Base-by-base conservation (phyloP, 2,888 invertebrate species). In the Flexamia atlantica region DNA sequence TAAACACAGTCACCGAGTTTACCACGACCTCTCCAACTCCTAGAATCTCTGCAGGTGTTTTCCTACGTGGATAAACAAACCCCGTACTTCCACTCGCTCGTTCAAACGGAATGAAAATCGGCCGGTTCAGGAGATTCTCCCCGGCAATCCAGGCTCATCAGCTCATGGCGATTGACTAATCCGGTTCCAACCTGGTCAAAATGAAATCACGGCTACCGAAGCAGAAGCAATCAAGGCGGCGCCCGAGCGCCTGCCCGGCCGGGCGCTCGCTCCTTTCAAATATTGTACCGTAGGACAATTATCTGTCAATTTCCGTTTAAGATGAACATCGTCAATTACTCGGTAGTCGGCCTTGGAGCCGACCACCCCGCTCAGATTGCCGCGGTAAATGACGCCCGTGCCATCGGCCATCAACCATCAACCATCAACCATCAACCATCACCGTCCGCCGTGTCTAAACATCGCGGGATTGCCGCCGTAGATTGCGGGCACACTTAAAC, bases 231-330 rank as follows among this genome's bases (percentile, higher is more conserved):
- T 14, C 23, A 3, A 46, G 74, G 46, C 42, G 74, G 74, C 42
- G 46, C 28, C 74, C 46, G 23, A 40, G 40, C 68, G 68, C 7
- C 12, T n/a, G n/a, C 70, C 28, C 50, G 25, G 23, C 72, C 42
- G 30, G 30, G 30, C 46, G 10, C 72, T 72, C 68, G 68, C 7
- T 14, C 30, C 76, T 25, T 50, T 79, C 79, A 79, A 79, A 79
- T 79, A 79, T 79, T 79, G 79, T 79, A 79, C 79, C 53, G 79
- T 30, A 57, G 57, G 57, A 79, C 79, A 79, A 79, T 79, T 79
- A 79, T 79, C 57, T 57, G 79, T 79, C 79, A 79, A 79, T 57
- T 79, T 79, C 79, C 79, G 79, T 50, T 79, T 76, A 46, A 76
- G 74, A 76, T 76, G 74, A 76, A 76, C 46, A 46, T 46, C 46